Percentiles rank a stretch among this genome's conserved stretches.
phyloP scores from a whole-genome alignment of 2,888 invertebrate genomes.

The Portevinia maculata region DNA sequence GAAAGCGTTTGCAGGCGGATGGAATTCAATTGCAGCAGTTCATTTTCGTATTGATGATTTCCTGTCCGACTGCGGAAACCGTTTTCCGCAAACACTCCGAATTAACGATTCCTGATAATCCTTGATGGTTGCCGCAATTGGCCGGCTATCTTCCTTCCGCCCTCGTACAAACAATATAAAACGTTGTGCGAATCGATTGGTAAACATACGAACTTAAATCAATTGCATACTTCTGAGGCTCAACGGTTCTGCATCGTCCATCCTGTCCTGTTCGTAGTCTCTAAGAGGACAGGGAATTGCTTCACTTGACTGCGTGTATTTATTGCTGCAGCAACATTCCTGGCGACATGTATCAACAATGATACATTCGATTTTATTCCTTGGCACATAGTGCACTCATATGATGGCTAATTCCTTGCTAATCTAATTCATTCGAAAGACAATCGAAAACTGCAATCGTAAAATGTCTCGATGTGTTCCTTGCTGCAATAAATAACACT shows the following conservation, averaged over 20 bases:
- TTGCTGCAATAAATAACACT: constrained; percentile 45
- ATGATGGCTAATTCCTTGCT: constrained; percentile 43
- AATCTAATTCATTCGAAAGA: constrained; percentile 53
- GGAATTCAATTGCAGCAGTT: constrained; percentile 66
- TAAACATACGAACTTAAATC: constrained; percentile 46
- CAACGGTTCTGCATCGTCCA: neutral
- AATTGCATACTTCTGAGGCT: constrained; percentile 39
- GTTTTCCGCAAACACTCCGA: constrained; percentile 62
- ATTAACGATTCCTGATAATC: constrained; percentile 71
- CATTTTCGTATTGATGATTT: constrained; percentile 69
- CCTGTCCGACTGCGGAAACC: constrained; percentile 46
- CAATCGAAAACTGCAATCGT: constrained; percentile 59
- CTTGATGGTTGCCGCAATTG: constrained; percentile 62
- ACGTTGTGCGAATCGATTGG: neutral
- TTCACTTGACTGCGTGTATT: constrained; percentile 59
- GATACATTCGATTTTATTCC: constrained; percentile 41
- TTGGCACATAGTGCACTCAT: neutral
- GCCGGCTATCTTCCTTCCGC: constrained; percentile 19
- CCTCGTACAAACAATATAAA: neutral
- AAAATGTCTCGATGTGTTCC: neutral
- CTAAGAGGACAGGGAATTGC: constrained; percentile 39
- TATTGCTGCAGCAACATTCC: constrained; percentile 67
- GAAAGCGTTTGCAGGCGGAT: constrained; percentile 38
- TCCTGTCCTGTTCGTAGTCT: too few species aligned
- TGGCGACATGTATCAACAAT: constrained; percentile 67